Evolutionary conservation across 2,797 vertebrate genomes (phyloP).

Genomic region (Gobio occitaniae): DNA sequence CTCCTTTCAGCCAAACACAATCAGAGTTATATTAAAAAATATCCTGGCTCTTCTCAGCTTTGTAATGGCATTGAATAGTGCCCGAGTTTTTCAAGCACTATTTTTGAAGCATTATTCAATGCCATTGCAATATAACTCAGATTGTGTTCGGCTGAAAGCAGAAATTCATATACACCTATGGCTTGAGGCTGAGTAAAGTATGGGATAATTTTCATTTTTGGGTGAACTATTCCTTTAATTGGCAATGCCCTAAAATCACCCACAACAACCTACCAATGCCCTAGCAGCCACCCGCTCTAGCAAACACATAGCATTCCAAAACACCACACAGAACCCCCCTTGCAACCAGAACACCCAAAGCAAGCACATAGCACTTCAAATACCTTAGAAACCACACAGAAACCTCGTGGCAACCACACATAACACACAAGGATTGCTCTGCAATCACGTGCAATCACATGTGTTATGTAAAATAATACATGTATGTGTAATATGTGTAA

Average conservation of each 20-base stretch:
- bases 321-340: background rate
- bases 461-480: background rate
- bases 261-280: background rate
- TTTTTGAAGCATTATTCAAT: background rate
- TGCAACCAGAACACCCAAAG: background rate
- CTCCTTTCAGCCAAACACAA: background rate
- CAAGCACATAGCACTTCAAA: background rate
- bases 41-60: background rate
- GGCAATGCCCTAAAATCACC: background rate
- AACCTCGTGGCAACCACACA: background rate
- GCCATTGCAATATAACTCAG: background rate
- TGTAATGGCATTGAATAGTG: too few relatives aligned
- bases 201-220: background rate
- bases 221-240: background rate
- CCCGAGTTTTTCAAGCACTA: background rate
- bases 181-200: background rate
- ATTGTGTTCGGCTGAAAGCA: background rate
- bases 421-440: background rate
- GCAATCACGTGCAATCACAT: background rate
- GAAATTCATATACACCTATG: background rate
- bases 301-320: background rate
- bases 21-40: background rate
- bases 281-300: background rate
- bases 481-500: background rate
- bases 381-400: background rate